Evolutionary conservation across 2,888 invertebrate genomes (phyloP), one percentile per base, ranked within the genome.

Genomic region (Scrobipalpa atriplicella): DNA sequence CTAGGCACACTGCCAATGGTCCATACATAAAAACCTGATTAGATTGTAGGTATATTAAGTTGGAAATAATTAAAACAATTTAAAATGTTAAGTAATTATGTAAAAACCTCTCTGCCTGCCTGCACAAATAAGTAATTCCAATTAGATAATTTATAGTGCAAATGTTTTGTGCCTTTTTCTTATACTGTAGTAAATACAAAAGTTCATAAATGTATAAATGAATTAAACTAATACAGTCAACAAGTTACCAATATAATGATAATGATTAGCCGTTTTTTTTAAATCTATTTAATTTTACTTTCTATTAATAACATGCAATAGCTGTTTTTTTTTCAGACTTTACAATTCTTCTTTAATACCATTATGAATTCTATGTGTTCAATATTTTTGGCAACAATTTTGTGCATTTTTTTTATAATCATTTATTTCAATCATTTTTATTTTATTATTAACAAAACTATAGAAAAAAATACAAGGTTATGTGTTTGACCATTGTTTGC

Each of bases 121-220:
- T 36, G 51, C 19, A 19, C 18, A 61, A 56, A 21, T 52, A 11
- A 29, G 60, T 16, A 39, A 41, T 39, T 18, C 61, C 41, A 41
- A 10, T 38, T 61, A 61, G 41, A 41, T 67, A 69, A 67, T 69
- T 72, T 62, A 75, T 78, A 82, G 78, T 81, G 75, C 78, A 79
- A 82, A 82, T 74, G 51, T 71, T 78, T 79, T 76, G 80, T 82
- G 79, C 79, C 79, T 80, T 78, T 58, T 58, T 38, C 29, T 47
- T 16, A n/a, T 16, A 47, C 47, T 47, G 5, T 47, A 47, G 47
- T 47, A 7, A 47, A 47, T n/a, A 47, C 47, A 16, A 5, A 47
- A 47, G n/a, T 11, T 43, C 11, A 47, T 47, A n/a, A n/a, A n/a
- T n/a, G n/a, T 47, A 47, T 43, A 18, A 51, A 8, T 16, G 9